Base-by-base conservation (phyloP, 2,113 vertebrate genomes). In the Engraulis encrasicolus region DNA sequence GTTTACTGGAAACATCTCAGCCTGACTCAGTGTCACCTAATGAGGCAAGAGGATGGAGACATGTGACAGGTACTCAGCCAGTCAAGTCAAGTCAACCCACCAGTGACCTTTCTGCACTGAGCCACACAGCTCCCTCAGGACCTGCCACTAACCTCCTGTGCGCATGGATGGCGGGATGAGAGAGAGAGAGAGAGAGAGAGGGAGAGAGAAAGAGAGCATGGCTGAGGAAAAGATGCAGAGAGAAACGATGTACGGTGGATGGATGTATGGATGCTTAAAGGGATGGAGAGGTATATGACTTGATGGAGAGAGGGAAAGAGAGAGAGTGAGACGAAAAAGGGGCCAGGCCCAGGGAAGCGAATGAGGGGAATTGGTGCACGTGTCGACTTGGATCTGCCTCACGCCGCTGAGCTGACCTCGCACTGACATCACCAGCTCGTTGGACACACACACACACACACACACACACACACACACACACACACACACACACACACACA, bases 1-100 rank as follows among this genome's bases (percentile, higher is more conserved):
- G 86, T 90, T 91, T 89, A 85, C 87, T 88, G 50, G 85, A 89
- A 89, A 91, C 89, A 89, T 83, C 86, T 89, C 84, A 86, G 80
- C 50, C 31, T 9, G 52, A 84, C 74, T 82, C 78, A 83, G 80
- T 45, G n/a, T 81, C 80, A 88, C 45, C 20, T 37, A 74, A 74
- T 74, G 66, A 31, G 31, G 14, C 66, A 74, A 31, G 66, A 74
- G n/a, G 58, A 34, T 27, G 27, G 66, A 34, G 66, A 74, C 66
- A 74, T 74, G 66, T 74, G 66, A 74, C 66, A 74, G 66, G 66
- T 27, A 34, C 31, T 34, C 23, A 15, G 66, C 66, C 66, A 74
- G 66, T 12, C 66, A 45, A 45, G 40, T 34, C 31, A 2, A 74
- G 66, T 74, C 66, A 74, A 74, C 66, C 66, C 31, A 31, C 23